phyloP scores from a whole-genome alignment of 1,140 invertebrate genomes.

The Drosophila sechellia region DNA sequence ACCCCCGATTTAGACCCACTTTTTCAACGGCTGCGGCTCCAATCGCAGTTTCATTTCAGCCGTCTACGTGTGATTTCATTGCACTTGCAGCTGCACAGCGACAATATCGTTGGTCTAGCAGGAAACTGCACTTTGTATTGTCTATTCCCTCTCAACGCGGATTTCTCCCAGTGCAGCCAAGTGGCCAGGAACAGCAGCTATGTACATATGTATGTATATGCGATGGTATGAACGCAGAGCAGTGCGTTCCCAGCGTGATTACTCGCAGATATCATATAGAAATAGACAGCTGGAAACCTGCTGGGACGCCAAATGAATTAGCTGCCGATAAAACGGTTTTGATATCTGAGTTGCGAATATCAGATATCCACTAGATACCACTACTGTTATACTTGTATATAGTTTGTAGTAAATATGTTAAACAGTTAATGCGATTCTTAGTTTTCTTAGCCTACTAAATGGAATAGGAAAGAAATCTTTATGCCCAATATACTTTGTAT shows the following conservation, averaged over 20 bases:
- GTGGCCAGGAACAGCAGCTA: constrained; percentile 55
- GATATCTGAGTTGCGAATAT: neutral
- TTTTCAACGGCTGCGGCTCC: neutral
- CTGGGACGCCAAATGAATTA: constrained; percentile 78
- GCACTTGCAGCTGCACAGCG: constrained; percentile 49
- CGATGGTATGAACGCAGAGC: constrained; percentile 47
- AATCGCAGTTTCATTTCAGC: constrained; percentile 33
- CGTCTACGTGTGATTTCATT: constrained; percentile 76
- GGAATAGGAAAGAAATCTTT: too few relatives aligned
- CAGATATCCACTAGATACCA: neutral
- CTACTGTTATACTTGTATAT: too few relatives aligned
- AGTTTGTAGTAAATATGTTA: too few relatives aligned
- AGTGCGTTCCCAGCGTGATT: constrained; percentile 72
- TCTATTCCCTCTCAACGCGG: too few relatives aligned
- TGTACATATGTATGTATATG: neutral
- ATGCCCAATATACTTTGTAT: neutral
- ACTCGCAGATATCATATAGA: constrained; percentile 65
- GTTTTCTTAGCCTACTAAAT: too few relatives aligned
- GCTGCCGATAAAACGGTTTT: constrained; percentile 28
- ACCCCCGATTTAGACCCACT: neutral
- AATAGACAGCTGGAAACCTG: constrained; percentile 62
- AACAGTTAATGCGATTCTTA: too few relatives aligned
- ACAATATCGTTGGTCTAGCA: neutral
- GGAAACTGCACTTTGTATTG: neutral
- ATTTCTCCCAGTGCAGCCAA: constrained; percentile 5